Evolutionary conservation across 2,797 vertebrate species (phyloP), one percentile per base, ranked within the genome.

Genomic region (Taeniopygia guttata): DNA sequence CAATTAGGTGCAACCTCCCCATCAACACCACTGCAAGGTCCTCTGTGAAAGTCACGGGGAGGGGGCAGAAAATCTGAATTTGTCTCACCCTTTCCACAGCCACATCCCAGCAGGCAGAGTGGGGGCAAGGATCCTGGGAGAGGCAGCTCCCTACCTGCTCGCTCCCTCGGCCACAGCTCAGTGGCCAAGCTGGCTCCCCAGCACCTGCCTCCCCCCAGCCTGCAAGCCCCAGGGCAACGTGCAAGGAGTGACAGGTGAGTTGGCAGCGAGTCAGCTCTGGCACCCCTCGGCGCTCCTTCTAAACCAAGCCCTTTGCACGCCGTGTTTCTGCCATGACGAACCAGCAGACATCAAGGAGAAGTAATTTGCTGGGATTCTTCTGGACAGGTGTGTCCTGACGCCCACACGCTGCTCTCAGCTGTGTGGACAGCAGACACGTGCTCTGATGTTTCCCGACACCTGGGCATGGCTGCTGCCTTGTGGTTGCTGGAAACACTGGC

Each of bases 231-330:
- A 0, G 88, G 93, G 93, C 92, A 94, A 68, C 2, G 1, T 59
- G 74, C 77, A 78, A 93, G 74, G 95, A 95, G 74, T 78, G 94
- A 96, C 96, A 96, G 96, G 96, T 96, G 96, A 96, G 91, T 89
- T 96, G 95, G 95, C 95, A 96, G 87, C 91, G 58, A 7, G 43
- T 51, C 0, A 32, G 58, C 80, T 52, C 77, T 5, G 4, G 84
- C 88, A 90, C 84, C 94, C 78, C 89, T 96, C 10, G 9, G 87
- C 56, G 2, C 78, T 93, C 76, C 93, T 92, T 91, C 78, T 46
- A 92, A 96, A 89, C 94, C 96, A 77, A 96, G 95, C 93, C 96
- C 89, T 95, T 92, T 86, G 63, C 94, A 87, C 1, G 5, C 94
- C 10, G 21, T 92, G 91, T 91, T 96, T 96, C 51, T 94, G 90